phyloP scores from a whole-genome alignment of 2,113 vertebrate species.

The Chaetura pelagica region DNA sequence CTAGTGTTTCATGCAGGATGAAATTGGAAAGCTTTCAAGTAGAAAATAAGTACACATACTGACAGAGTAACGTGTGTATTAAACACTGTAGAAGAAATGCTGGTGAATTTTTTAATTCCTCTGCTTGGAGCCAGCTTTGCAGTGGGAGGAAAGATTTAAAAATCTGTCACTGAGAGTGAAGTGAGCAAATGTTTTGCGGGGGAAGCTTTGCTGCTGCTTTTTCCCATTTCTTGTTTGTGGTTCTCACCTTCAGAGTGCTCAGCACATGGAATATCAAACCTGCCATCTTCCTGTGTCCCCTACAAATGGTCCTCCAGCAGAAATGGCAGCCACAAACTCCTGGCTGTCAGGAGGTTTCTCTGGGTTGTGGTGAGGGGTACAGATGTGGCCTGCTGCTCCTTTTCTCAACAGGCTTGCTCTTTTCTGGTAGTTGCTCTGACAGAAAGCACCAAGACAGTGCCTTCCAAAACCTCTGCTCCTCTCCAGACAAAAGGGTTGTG shows the following conservation, averaged over 20 bases:
- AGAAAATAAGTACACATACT: neutral
- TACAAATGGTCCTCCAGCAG: neutral
- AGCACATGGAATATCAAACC: neutral
- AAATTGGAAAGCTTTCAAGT: slow-evolving; percentile 7
- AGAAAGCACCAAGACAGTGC: rapidly evolving
- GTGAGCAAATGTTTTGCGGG: neutral
- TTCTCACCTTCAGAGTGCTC: neutral
- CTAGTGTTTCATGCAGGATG: neutral
- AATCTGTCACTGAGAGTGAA: neutral
- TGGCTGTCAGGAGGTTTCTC: rapidly evolving
- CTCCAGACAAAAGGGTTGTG: neutral
- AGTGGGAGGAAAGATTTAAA: neutral
- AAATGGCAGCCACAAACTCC: neutral
- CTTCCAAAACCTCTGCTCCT: neutral
- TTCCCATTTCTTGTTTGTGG: neutral
- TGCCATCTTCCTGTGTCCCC: rapidly evolving
- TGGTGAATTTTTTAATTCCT: neutral
- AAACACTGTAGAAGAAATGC: neutral
- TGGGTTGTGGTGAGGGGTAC: rapidly evolving
- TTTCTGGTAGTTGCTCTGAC: neutral
- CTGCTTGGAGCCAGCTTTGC: neutral
- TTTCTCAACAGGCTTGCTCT: neutral
- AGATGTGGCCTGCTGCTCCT: neutral
- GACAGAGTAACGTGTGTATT: neutral
- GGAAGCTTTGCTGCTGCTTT: neutral